phyloP scores from a whole-genome alignment of 2,797 vertebrate genomes.

The Caiman crocodilus region DNA sequence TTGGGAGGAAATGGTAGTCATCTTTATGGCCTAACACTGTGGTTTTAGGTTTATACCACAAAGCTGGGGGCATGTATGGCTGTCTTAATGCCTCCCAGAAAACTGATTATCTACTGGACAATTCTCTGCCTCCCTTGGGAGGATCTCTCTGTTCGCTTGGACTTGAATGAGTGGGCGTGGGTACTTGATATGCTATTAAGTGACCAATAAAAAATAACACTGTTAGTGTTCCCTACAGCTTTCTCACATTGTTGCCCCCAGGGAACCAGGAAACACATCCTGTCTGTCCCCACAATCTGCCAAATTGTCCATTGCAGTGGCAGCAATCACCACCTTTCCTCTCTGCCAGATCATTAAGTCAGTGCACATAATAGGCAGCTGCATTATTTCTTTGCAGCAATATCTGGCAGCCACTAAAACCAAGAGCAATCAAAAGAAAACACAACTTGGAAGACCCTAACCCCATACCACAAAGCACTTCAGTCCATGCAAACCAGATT shows the following conservation, averaged over 20 bases:
- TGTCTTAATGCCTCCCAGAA: conserved; percentile 30
- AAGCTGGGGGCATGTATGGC: not conserved
- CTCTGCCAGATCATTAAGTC: not conserved
- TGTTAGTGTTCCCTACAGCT: not conserved
- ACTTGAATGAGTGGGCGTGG: not conserved
- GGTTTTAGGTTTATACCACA: conserved; percentile 50
- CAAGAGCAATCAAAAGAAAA: not conserved
- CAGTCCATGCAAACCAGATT: conserved; percentile 37
- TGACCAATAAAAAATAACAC: not conserved
- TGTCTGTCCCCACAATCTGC: not conserved
- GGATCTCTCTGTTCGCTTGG: not conserved
- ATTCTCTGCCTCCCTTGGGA: not conserved
- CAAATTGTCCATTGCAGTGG: not conserved
- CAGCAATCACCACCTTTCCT: not conserved
- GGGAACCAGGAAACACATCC: not conserved
- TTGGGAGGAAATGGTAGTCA: conserved; percentile 30
- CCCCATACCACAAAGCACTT: not conserved
- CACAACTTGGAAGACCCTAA: not conserved
- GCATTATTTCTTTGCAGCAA: not conserved
- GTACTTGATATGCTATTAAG: not conserved
- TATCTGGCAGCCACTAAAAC: not conserved
- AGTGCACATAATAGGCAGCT: not conserved
- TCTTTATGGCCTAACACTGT: not conserved
- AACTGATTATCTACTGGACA: conserved; percentile 4
- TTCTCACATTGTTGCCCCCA: not conserved